Base-by-base conservation (phyloP, 2,888 invertebrate genomes). In the Pherbina coryleti region DNA sequence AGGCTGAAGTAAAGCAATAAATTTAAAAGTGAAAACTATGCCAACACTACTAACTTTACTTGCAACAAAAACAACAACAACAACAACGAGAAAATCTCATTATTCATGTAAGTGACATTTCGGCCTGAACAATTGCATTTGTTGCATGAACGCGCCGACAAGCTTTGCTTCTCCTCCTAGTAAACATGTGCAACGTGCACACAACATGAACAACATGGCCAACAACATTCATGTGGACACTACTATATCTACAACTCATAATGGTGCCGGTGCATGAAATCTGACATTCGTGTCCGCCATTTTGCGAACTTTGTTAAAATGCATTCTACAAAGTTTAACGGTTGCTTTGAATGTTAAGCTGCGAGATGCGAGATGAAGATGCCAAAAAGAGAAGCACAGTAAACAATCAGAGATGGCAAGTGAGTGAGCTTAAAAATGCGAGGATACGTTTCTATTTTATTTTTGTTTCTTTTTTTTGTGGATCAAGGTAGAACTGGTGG, bases 61-160 rank as follows among this genome's bases (percentile, higher is more conserved):
- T 3, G 2, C 34, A 31, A 17, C 60, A 72, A 72, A 4, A 57
- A 72, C 25, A 37, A 72, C 31, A 60, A 28, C 51, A 49, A 62
- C 60, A 73, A 72, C 55, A 28, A 51, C 55, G 71, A 57, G 71
- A 69, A 77, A 79, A 78, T 78, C 77, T 75, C 80, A 80, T 80
- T 80, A 78, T 75, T 80, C 80, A 80, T 75, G 75, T 77, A 67
- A 34, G 55, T 81, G 80, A 81, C 82, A 82, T 79, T 81, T 80
- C 71, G 76, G 72, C 81, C 82, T 80, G 81, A 80, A 79, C 83
- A 82, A 80, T 82, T 82, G 79, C 81, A 82, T 81, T 80, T 79
- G 79, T 75, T 67, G 75, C 75, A 66, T 75, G 66, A 75, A 75
- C 75, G 55, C 75, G 19, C 37, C 19, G 37, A 28, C 25, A 66